Conservation (phyloP, 1,140 invertebrate genomes). For the Hyposmocoma kahamanoa region DNA sequence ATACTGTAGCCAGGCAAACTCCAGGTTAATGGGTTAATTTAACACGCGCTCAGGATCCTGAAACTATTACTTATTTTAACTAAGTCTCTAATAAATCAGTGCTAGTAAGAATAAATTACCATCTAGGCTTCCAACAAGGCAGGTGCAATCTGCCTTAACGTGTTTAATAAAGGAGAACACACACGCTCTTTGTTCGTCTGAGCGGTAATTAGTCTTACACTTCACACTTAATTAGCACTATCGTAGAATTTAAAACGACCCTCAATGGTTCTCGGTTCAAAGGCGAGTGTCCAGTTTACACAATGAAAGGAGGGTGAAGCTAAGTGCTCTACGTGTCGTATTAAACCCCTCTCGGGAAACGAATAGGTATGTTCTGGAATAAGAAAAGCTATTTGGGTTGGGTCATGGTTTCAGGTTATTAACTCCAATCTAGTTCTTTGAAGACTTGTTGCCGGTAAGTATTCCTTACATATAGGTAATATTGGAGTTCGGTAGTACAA, state of each 20-base stretch:
- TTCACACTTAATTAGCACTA: slow-evolving; percentile 36
- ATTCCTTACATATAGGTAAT: no score
- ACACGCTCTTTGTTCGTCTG: slow-evolving; percentile 22
- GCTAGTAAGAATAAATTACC: slow-evolving; percentile 9
- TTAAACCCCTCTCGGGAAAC: neutral
- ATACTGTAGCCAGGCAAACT: no score
- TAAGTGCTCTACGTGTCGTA: neutral
- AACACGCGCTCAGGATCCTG: no score
- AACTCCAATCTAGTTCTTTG: no score
- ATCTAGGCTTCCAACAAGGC: slow-evolving; percentile 10
- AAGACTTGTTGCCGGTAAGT: no score
- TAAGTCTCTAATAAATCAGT: slow-evolving; percentile 11
- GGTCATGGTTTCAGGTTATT: no score
- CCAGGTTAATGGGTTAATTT: no score
- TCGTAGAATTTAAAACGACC: slow-evolving; percentile 28
- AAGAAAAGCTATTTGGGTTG: no score
- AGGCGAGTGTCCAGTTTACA: neutral
- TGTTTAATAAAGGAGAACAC: slow-evolving; percentile 22
- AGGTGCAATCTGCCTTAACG: slow-evolving; percentile 11
- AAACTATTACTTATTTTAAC: neutral
- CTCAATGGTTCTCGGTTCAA: slow-evolving; percentile 6
- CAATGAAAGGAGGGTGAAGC: neutral
- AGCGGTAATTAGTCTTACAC: slow-evolving; percentile 27
- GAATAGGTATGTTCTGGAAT: no score
- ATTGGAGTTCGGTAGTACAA: no score